Conservation (phyloP, 2,113 vertebrate genomes). For the Spermophilus dauricus region DNA sequence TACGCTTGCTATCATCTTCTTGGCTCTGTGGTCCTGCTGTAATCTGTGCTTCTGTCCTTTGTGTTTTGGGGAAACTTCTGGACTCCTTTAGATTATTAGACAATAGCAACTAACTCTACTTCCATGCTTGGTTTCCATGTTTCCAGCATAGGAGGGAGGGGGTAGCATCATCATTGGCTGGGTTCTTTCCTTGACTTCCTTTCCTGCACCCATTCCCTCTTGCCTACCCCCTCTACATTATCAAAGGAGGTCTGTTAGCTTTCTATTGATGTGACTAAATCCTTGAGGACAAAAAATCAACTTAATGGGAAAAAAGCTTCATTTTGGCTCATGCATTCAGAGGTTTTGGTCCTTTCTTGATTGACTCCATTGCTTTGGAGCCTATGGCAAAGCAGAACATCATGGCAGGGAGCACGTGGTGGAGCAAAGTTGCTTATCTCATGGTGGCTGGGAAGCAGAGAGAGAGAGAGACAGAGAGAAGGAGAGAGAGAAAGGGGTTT, state of each 20-base stretch:
- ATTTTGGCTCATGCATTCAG: background rate
- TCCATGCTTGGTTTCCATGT: background rate
- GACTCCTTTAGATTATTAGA: background rate
- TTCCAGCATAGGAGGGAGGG: too few relatives aligned
- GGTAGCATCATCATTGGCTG: fast-evolving
- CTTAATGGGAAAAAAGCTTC: background rate
- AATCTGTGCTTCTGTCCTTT: background rate
- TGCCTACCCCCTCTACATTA: fast-evolving
- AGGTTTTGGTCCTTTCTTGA: background rate
- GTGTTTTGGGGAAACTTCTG: background rate
- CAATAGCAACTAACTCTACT: background rate
- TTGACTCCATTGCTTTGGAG: background rate
- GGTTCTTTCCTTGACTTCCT: background rate
- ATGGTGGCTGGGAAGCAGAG: background rate
- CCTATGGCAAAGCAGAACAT: background rate
- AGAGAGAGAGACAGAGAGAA: background rate
- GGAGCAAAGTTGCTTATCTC: background rate
- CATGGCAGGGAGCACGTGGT: background rate
- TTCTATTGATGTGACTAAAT: background rate
- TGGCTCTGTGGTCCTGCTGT: background rate
- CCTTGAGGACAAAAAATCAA: background rate
- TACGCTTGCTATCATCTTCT: background rate
- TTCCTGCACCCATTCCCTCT: fast-evolving
- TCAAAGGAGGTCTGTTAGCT: background rate
- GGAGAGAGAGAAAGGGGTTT: too few relatives aligned